Evolutionary conservation across 2,113 vertebrate species (phyloP).

Genomic region (Callospermophilus lateralis): DNA sequence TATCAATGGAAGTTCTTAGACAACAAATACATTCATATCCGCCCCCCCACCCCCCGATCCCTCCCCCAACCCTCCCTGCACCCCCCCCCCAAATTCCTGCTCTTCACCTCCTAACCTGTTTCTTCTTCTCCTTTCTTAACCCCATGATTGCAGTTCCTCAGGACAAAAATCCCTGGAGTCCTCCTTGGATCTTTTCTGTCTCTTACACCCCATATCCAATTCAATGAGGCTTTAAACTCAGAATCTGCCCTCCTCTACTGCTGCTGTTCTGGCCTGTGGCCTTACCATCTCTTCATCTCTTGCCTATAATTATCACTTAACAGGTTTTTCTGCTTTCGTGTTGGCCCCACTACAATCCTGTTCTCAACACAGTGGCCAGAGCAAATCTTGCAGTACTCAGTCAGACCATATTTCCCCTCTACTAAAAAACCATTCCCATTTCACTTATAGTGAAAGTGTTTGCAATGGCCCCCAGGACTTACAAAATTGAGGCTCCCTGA

Average conservation of each 20-base stretch:
- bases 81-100: background rate
- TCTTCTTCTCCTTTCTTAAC: background rate
- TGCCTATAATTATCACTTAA: constrained; percentile 57
- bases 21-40: background rate
- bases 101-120: background rate
- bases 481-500: rapidly evolving
- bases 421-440: background rate
- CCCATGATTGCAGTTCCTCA: background rate
- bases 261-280: constrained; percentile 42
- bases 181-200: background rate
- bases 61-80: too few species aligned
- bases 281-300: background rate
- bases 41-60: background rate
- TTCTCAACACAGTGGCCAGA: constrained; percentile 26
- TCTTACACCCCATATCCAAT: background rate
- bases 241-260: background rate
- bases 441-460: background rate
- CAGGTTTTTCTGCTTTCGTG: constrained; percentile 73
- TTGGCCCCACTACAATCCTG: constrained; percentile 24
- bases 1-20: constrained; percentile 53
- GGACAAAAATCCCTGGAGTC: background rate
- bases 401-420: background rate
- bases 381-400: constrained; percentile 43
- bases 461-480: background rate
- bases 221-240: background rate